Conservation (phyloP, 2,113 vertebrate species). For the Chaetodon trifascialis region DNA sequence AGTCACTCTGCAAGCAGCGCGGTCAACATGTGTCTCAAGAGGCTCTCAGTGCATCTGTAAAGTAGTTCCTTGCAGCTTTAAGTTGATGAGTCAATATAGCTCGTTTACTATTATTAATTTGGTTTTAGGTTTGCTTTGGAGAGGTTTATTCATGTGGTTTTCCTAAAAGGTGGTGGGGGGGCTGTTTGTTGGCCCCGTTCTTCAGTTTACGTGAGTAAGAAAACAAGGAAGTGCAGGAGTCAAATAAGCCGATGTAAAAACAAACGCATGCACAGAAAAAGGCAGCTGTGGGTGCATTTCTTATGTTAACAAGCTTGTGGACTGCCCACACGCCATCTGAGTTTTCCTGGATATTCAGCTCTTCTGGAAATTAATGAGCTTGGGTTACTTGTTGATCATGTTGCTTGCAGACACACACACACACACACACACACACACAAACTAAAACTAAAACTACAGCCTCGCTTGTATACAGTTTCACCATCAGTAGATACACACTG, state of each 20-base stretch:
- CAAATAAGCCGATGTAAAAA: conserved; percentile 8
- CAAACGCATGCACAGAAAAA: neutral
- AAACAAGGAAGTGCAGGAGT: neutral
- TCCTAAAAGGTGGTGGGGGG: too few relatives aligned
- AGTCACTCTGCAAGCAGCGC: conserved; percentile 37
- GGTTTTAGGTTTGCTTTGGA: neutral
- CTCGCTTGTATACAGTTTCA: conserved; percentile 42
- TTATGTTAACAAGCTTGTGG: too few relatives aligned
- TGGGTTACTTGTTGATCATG: neutral
- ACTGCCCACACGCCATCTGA: neutral
- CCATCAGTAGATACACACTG: conserved; percentile 34
- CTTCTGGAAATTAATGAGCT: neutral
- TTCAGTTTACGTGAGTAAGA: neutral
- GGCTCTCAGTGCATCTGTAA: neutral
- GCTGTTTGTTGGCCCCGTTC: neutral
- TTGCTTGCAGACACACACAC: conserved; percentile 26
- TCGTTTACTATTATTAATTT: neutral
- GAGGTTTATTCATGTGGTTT: neutral
- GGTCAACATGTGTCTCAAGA: conserved; percentile 5
- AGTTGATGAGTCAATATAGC: too few relatives aligned
- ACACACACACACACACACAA: conserved; percentile 10
- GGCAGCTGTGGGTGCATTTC: neutral
- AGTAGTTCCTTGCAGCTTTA: neutral
- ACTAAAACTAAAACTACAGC: conserved; percentile 23
- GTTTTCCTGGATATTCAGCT: neutral